Evolutionary conservation across 2,888 invertebrate species (phyloP), one percentile per base, ranked within the genome.

Genomic region (Eledona agricola): DNA sequence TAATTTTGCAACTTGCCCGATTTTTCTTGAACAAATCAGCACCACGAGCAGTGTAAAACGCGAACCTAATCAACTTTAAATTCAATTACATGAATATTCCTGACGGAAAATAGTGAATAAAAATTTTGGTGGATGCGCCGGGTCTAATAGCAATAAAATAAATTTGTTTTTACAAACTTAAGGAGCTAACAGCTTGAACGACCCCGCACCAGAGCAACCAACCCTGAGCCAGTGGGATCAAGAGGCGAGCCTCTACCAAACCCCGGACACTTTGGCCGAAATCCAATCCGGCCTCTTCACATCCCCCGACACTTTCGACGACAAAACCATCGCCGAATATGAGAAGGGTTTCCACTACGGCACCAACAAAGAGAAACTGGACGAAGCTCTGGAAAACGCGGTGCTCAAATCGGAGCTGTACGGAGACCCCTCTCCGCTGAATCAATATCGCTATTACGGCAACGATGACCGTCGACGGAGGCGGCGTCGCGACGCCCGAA

Each of bases 361-460:
- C 3, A 68, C 71, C 9, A 72, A 71, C 47, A 72, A 72, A 46
- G 75, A 74, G 16, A 72, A 72, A 49, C 55, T 77, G 51, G 75
- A 77, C 57, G 74, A 76, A 51, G 74, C 73, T 11, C 51, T 83
- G 19, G 82, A 84, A 66, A 84, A 84, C 64, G 81, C 84, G 28
- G 81, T 85, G 50, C 78, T 84, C 77, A 80, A 84, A 62, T 81
- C 83, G 4, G 83, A 84, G 65, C 62, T 83, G 53, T 84, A 83
- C 56, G 83, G 82, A 1, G 83, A 83, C 63, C 83, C 83, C 4
- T 80, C 81, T 12, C 78, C 81, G 3, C 77, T 83, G 11, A 75
- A 74, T 63, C 75, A 75, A 54, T 77, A 76, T 53, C 65, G 75
- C 57, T 77, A 74, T 53, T 72, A 72, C 54, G 71, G 61, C 13